Base-by-base conservation (phyloP, 2,113 vertebrate genomes). In the Phaethon lepturus region DNA sequence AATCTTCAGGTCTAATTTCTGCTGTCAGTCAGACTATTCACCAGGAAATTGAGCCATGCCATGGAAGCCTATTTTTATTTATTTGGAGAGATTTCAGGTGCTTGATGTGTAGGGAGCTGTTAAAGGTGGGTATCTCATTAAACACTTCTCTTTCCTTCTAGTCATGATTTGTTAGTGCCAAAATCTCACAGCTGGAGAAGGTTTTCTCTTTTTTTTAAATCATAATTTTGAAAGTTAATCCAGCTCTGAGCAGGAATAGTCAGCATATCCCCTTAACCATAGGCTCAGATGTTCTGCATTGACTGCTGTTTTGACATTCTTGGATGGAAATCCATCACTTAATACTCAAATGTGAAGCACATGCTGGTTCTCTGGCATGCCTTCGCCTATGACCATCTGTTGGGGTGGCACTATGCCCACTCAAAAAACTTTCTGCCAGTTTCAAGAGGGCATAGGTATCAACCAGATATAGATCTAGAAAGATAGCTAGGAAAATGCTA, bases 361-460 rank as follows among this genome's bases (percentile, higher is more conserved):
- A 59, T 91, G 87, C 95, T 86, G 88, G 94, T 82, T 96, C 47
- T 86, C 85, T 94, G 97, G 94, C 96, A 85, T 89, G 96, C 63
- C 89, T 97, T 86, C 0, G 6, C 26, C 38, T 67, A 49, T 8
- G 31, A 38, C 95, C 96, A 97, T 95, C 96, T 98, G 97, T 47
- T 63, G 60, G 42, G 11, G 62, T 97, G 97, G 97, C 96, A 64
- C 17, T 42, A 7, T 64, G 95, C 96, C 89, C 31, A 55, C 68
- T 83, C 83, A 72, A 20, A 92, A 84, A 63, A 35, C 17, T 66
- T 29, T 33, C 67, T 93, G 88, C 94, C 96, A 90, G 50, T 84
- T 92, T 63, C 52, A 53, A 93, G 86, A 73, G 82, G 92, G 52
- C 69, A 77, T 52, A 93, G 75, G 78, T 96, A 93, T n/a, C 67